Evolutionary conservation across 2,113 vertebrate genomes (phyloP).

Genomic region (Indri indri): DNA sequence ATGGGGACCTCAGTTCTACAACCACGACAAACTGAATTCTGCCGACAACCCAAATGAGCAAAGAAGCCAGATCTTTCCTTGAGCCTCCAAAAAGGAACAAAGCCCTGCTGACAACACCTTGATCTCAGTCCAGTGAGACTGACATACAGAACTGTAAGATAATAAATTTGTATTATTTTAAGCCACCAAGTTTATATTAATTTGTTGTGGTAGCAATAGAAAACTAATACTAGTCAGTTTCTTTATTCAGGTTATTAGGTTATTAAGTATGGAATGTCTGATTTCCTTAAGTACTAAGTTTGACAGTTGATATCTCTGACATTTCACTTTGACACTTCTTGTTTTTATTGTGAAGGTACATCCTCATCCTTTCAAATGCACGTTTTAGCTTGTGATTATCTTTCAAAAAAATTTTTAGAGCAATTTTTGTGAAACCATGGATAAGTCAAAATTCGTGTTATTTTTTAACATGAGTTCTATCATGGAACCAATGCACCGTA

Average conservation of each 20-base stretch:
- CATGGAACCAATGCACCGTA: too few species aligned
- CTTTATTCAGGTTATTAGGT: background rate
- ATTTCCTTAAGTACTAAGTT: too few species aligned
- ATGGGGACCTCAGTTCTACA: background rate
- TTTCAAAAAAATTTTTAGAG: too few species aligned
- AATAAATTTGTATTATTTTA: background rate
- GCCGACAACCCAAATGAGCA: background rate
- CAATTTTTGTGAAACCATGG: too few species aligned
- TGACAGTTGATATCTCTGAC: too few species aligned
- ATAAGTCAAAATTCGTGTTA: too few species aligned
- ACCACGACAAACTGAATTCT: background rate
- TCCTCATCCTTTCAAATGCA: too few species aligned
- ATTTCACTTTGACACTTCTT: too few species aligned
- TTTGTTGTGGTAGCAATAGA: background rate
- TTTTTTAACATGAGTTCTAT: too few species aligned
- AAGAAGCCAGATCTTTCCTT: background rate
- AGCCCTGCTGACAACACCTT: background rate
- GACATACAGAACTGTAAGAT: background rate
- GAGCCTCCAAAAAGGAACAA: background rate
- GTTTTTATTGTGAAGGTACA: too few species aligned
- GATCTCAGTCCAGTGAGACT: background rate
- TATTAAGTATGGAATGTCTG: too few species aligned
- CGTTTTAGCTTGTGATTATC: too few species aligned
- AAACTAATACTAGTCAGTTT: background rate
- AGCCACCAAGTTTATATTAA: background rate